Base-by-base conservation (phyloP, 1,140 invertebrate species). In the Pteromalus puparum region DNA sequence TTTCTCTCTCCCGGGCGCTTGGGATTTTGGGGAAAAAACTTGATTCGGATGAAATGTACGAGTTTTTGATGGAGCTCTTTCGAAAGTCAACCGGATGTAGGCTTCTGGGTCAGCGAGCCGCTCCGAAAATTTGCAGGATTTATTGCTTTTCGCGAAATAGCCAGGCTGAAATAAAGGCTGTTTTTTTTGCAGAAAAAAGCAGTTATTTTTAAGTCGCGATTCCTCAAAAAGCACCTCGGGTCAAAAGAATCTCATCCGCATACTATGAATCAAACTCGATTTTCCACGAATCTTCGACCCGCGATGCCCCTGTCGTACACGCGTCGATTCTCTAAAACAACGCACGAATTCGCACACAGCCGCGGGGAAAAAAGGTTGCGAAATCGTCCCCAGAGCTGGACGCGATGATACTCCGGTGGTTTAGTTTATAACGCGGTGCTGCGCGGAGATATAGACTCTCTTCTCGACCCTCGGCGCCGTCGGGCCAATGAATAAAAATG, bases 401-500 rank as follows among this genome's bases (percentile, higher is more conserved):
- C 7, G 4, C 67, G 76, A 84, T 84, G 74, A 84, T 74, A 74
- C 76, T 67, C 83, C 77, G 67, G 53, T 84, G 76, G 77, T 61
- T 73, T 68, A 68, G 61, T 81, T 46, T 79, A 61, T 38, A 73
- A 34, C 72, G 26, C 42, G n/a, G n/a, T n/a, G n/a, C n/a, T n/a
- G n/a, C n/a, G 24, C 18, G 9, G 18, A 61, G 80, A 26, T 30
- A 65, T n/a, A 67, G 48, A 24, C 26, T 15, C 24, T 79, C 61
- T 82, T 30, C 28, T 82, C 70, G 68, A 12, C 24, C 72, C 77
- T 84, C 68, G 18, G 30, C 30, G 67, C 84, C 75, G 30, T 79
- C 80, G 73, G 70, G 84, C 82, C 87, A 87, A 89, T 89, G 88
- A 87, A 89, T 89, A 88, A 88, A 88, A 88, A 88, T 89, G 88